Evolutionary conservation across 2,797 vertebrate genomes (phyloP), one percentile per base, ranked within the genome.

Genomic region (Danionella dracula): DNA sequence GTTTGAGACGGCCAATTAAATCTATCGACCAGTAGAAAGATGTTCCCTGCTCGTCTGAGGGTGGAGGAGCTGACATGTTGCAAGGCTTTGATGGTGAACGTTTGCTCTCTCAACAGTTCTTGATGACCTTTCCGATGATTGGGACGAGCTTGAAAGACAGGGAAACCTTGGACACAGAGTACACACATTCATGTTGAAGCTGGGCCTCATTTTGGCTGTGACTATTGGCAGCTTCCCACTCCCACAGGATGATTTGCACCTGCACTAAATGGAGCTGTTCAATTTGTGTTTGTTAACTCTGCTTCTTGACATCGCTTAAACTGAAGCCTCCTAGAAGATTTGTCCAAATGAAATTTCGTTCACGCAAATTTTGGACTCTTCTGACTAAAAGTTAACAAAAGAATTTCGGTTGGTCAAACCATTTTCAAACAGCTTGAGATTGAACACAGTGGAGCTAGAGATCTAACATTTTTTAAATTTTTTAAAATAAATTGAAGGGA

Each of bases 161-260:
- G 53, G 13, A 53, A 53, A 21, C 61, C n/a, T 51, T 17, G 4
- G 11, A 10, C 31, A 38, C 13, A 38, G 13, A 49, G n/a, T 34
- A 45, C 37, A 50, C 15, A 51, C 44, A 49, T 29, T n/a, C 6
- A 29, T 19, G 58, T 31, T 40, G 45, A 40, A 41, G 20, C 16
- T 29, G n/a, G 34, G 15, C 45, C 34, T 62, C 46, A 35, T 31
- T 46, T 45, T 66, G 41, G 41, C 1, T 75, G 63, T 73, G 40
- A 70, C 70, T 72, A 41, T 69, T 60, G 80, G 53, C 2, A 54
- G 54, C 31, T 42, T 57, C 35, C 12, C 1, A 44, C 51, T 23
- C 64, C n/a, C 69, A 46, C 32, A 41, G 51, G 21, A 2, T 75
- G 74, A 81, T 83, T 86, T 81, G 72, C 60, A 49, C 44, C 35